Conservation (phyloP, 2,888 invertebrate species). For the Omphaloscelis lunosa region DNA sequence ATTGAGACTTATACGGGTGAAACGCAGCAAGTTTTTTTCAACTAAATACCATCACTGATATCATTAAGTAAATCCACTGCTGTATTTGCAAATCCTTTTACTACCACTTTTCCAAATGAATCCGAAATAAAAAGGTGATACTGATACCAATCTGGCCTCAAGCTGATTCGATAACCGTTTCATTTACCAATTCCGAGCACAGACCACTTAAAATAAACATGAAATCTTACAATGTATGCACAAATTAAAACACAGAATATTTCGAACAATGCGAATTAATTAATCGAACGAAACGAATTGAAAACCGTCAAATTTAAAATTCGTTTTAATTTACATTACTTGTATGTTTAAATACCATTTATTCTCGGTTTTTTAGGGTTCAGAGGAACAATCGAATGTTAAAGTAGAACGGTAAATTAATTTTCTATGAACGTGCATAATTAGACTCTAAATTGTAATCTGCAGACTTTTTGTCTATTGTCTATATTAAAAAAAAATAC, state of each 20-base stretch:
- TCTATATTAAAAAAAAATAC: too few relatives aligned
- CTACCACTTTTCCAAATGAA: background rate
- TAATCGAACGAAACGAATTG: slow-evolving; percentile 34
- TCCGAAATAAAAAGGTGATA: background rate
- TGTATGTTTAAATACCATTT: slow-evolving; percentile 11
- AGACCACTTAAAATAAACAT: slow-evolving; percentile 36
- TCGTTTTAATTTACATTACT: slow-evolving; percentile 32
- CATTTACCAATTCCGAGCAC: slow-evolving; percentile 23
- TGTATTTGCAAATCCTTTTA: background rate
- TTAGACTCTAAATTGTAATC: background rate
- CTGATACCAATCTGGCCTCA: slow-evolving; percentile 1
- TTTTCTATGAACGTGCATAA: background rate
- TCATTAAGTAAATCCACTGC: background rate
- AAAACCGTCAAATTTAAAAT: slow-evolving; percentile 18
- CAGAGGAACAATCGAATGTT: background rate
- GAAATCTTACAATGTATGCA: slow-evolving; percentile 32
- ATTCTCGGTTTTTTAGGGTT: background rate
- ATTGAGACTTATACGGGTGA: too few relatives aligned
- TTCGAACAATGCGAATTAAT: slow-evolving; percentile 39
- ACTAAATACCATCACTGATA: background rate
- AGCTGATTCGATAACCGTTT: slow-evolving; percentile 28
- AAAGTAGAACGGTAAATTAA: background rate
- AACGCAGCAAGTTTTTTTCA: too few relatives aligned
- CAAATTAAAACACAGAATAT: slow-evolving; percentile 44
- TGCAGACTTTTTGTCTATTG: background rate